These are phyloP conservation scores for Thaleichthys pacificus DNA, from an alignment of 2,797 vertebrate genomes.

Conservation along the genomic window DNA sequence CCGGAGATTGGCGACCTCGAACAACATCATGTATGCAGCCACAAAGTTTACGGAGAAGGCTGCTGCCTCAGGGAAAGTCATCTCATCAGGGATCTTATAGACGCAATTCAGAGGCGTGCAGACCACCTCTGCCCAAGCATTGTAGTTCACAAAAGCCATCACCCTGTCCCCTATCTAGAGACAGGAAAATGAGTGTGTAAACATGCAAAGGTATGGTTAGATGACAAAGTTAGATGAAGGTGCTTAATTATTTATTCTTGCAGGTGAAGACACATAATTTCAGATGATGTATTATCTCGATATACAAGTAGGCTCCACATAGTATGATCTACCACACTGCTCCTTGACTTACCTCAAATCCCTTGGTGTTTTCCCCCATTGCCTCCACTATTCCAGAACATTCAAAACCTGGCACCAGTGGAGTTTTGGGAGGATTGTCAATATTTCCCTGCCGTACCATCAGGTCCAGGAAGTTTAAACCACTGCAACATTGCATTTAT, in stretches of 20 bases:
- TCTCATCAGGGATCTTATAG: conserved; percentile 96
- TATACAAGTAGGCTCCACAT: conserved; percentile 11
- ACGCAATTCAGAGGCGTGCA: conserved; percentile 90
- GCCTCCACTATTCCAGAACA: conserved; percentile 96
- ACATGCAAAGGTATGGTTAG: not conserved
- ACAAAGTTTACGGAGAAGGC: conserved; percentile 97
- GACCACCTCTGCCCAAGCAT: conserved; percentile 96
- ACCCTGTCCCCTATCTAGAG: conserved; percentile 94
- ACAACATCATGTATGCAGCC: conserved; percentile 98
- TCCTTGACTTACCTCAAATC: conserved; percentile 86
- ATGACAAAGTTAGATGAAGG: not conserved
- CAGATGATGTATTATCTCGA: too few relatives aligned
- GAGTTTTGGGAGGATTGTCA: conserved; percentile 95
- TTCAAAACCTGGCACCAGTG: conserved; percentile 95
- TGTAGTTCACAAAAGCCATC: conserved; percentile 97
- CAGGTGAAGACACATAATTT: not conserved
- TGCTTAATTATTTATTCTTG: not conserved
- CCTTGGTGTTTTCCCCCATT: conserved; percentile 87
- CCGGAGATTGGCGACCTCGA: conserved; percentile 93
- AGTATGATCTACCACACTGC: too few relatives aligned
- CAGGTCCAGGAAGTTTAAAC: conserved; percentile 96
- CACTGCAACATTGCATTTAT: conserved; percentile 73
- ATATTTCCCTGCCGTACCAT: conserved; percentile 98
- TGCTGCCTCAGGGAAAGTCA: conserved; percentile 94
- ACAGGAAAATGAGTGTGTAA: conserved; percentile 22